These are phyloP conservation scores for Orthonyx spaldingii DNA, from an alignment of 2,113 vertebrate species.

Conservation along the genomic window DNA sequence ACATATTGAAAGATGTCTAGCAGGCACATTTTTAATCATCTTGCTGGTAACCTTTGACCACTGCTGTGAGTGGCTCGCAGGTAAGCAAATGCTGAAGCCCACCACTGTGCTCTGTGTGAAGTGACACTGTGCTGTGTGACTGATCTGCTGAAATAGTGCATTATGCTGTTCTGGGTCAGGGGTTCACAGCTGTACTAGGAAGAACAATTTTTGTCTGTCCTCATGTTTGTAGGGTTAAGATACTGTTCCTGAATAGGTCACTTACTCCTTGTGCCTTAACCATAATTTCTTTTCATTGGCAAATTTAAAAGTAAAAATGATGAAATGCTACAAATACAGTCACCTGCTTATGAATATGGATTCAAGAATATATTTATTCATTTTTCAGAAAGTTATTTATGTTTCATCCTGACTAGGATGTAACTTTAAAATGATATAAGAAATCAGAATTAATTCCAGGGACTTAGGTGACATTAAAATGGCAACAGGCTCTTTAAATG, in stretches of 20 bases:
- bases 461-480: not conserved
- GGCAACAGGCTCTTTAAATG: not conserved
- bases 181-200: not conserved
- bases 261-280: not conserved
- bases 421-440: not conserved
- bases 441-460: not conserved
- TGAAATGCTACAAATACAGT: not conserved
- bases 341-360: not conserved
- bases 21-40: conserved; percentile 61
- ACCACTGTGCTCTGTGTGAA: not conserved
- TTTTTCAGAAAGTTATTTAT: not conserved
- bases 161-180: not conserved
- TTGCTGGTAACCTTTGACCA: conserved; percentile 44
- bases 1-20: conserved; percentile 54
- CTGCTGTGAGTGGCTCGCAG: not conserved
- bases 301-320: not conserved
- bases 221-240: not conserved
- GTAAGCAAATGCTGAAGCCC: conserved; percentile 37
- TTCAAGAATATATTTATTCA: not conserved
- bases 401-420: not conserved
- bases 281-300: not conserved
- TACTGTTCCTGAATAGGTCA: not conserved
- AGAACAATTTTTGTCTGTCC: not conserved
- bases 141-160: not conserved
- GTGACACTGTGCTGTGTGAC: not conserved